Evolutionary conservation across 2,888 invertebrate species (phyloP), one percentile per base, ranked within the genome.

Genomic region (Desoria tigrina): DNA sequence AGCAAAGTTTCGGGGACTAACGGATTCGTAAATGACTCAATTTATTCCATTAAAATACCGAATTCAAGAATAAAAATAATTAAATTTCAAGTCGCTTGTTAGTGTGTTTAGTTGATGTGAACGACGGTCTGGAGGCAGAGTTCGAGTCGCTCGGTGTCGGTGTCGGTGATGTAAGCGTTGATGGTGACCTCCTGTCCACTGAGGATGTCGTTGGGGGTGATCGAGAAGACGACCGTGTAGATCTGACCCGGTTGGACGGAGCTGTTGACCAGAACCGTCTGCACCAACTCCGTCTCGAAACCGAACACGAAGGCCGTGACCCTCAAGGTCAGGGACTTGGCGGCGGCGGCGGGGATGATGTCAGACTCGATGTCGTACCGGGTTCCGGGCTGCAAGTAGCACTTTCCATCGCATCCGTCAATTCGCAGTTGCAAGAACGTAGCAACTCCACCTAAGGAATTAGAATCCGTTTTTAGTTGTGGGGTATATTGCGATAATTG

Each of bases 361-460:
- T 51, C 60, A 21, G 28, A 21, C 16, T 60, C 50, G n/a, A 60
- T 26, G 32, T 21, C 23, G 24, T 50, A 49, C 9, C 37, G 23
- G 18, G 27, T 26, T 23, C 51, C 51, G 1, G 45, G 45, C 23
- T 50, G 37, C 16, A 60, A 49, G 37, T 60, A 6, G 21, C 60
- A 60, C 2, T 21, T 23, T 2, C 60, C 51, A 24, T 49, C 60
- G 11, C 60, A 60, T 21, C 37, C 50, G 11, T 50, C 51, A 21
- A 26, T 42, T 24, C 53, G 23, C 21, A 37, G 32, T 28, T 51
- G 2, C 6, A 23, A n/a, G 28, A 23, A n/a, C 3, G 9, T 18
- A 14, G 50, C 60, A 1, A 32, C n/a, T 2, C 60, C 60, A 21
- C 60, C 60, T 60, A 28, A 1, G 28, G 28, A 9, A 24, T 28